phyloP scores from a whole-genome alignment of 2,888 invertebrate species.

The Masnerella sp. region DNA sequence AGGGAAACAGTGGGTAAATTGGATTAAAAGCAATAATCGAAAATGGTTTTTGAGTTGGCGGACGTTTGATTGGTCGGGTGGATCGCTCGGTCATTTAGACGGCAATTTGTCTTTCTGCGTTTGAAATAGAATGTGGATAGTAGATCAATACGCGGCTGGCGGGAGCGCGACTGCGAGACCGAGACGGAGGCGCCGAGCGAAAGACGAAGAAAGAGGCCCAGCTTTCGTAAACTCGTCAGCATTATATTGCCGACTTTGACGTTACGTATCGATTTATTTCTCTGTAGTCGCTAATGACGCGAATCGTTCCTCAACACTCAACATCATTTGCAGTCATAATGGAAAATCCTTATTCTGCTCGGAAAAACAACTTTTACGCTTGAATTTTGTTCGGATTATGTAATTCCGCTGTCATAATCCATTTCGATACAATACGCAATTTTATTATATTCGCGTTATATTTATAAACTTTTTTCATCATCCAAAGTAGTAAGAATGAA shows the following conservation, averaged over 20 bases:
- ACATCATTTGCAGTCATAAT: slow-evolving; percentile 3
- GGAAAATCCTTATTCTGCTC: background rate
- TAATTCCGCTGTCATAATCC: too few relatives aligned
- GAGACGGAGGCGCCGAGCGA: slow-evolving; percentile 27
- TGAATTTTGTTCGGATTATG: too few relatives aligned
- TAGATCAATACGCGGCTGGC: slow-evolving; percentile 73
- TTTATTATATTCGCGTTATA: too few relatives aligned
- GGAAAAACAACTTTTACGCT: background rate
- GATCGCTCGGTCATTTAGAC: slow-evolving; percentile 43
- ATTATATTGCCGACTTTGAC: slow-evolving; percentile 35
- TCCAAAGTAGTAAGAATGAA: too few relatives aligned
- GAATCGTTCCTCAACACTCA: slow-evolving; percentile 12
- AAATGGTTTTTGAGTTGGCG: slow-evolving; percentile 17
- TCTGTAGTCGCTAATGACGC: slow-evolving; percentile 32
- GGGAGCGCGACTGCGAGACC: slow-evolving; percentile 52
- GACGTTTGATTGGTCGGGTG: slow-evolving; percentile 16
- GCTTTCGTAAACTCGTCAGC: slow-evolving; percentile 52
- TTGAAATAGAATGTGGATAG: slow-evolving; percentile 71
- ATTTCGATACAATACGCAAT: background rate
- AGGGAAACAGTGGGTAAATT: slow-evolving; percentile 8
- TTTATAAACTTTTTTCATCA: too few relatives aligned
- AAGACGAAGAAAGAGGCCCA: slow-evolving; percentile 34
- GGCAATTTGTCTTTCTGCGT: slow-evolving; percentile 71
- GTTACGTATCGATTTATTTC: slow-evolving; percentile 48
- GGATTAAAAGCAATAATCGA: slow-evolving; percentile 23